These are phyloP conservation scores for Exocentrus adspersus DNA, from an alignment of 2,888 invertebrate genomes.

Conservation along the genomic window DNA sequence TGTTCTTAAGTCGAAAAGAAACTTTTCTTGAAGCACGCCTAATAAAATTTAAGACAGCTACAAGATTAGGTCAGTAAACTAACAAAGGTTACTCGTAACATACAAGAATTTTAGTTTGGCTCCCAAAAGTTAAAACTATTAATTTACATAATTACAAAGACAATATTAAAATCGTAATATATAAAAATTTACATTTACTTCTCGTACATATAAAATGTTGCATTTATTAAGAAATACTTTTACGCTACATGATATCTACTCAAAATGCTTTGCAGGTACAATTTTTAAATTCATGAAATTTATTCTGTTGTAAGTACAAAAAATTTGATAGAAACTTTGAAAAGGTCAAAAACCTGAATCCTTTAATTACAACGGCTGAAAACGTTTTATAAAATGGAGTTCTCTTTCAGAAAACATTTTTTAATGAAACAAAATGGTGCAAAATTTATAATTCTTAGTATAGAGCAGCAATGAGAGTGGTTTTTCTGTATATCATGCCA, in stretches of 20 bases:
- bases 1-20: no score
- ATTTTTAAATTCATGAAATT: constrained; percentile 22
- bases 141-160: constrained; percentile 17
- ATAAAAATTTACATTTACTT: constrained; percentile 20
- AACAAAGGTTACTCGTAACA: background rate
- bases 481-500: no score
- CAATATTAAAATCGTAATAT: constrained; percentile 12
- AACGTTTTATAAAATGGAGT: background rate
- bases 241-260: constrained; percentile 6
- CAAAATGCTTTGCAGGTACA: constrained; percentile 23
- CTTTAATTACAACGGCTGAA: background rate
- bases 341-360: constrained; percentile 7
- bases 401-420: no score
- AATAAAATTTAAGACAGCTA: no score
- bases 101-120: background rate
- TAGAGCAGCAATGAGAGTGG: no score
- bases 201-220: background rate
- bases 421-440: no score
- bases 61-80: no score
- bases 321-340: background rate
- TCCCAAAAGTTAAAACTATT: background rate
- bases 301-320: constrained; percentile 15
- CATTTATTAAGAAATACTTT: constrained; percentile 8
- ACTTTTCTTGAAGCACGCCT: no score
- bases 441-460: no score